phyloP scores from a whole-genome alignment of 2,797 vertebrate genomes.

The Gallirallus australis region DNA sequence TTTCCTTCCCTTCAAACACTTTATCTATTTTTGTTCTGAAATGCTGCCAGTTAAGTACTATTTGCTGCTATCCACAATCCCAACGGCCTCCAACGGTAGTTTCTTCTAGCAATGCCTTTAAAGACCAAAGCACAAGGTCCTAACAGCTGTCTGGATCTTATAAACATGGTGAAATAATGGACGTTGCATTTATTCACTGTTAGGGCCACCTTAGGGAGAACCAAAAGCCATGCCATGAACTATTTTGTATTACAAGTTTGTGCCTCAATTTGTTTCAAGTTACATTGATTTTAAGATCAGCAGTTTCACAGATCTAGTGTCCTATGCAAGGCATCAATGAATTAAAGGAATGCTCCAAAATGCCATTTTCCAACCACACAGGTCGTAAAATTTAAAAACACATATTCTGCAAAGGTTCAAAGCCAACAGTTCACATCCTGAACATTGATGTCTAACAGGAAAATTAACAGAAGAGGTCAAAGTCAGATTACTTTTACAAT shows the following conservation, averaged over 20 bases:
- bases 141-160: not conserved
- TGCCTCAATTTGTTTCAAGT: not conserved
- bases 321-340: not conserved
- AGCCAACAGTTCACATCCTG: conserved; percentile 22
- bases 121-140: not conserved
- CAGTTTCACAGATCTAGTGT: not conserved
- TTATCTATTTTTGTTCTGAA: conserved; percentile 60
- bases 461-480: conserved; percentile 34
- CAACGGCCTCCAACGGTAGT: not conserved
- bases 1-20: conserved; percentile 50
- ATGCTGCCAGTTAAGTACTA: not conserved
- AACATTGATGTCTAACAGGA: not conserved
- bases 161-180: not conserved
- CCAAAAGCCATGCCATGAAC: not conserved
- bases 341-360: not conserved
- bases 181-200: not conserved
- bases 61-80: not conserved
- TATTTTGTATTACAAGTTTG: not conserved
- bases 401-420: not conserved
- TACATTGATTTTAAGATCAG: not conserved
- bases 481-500: conserved; percentile 28
- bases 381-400: not conserved
- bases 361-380: not conserved
- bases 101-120: not conserved
- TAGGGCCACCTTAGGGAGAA: not conserved